phyloP scores from a whole-genome alignment of 1,140 invertebrate species.

The Matsumurasca onukii region DNA sequence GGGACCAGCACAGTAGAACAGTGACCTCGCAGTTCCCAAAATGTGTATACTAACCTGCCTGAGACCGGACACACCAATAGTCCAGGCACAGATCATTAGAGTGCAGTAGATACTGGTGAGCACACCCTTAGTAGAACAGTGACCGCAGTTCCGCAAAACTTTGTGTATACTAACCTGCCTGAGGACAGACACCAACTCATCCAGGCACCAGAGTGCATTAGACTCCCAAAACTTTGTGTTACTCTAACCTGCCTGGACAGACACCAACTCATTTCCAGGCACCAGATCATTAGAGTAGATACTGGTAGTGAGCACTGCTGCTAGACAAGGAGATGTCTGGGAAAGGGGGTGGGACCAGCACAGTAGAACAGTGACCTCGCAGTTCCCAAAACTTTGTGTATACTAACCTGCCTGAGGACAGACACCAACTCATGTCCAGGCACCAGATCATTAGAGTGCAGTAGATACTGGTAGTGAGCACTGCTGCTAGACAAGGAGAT shows the following conservation, averaged over 20 bases:
- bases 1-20: too few relatives aligned
- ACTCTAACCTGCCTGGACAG: too few relatives aligned
- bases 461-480: not conserved
- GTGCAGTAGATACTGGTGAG: not conserved
- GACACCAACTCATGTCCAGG: too few relatives aligned
- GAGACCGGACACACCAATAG: too few relatives aligned
- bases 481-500: not conserved
- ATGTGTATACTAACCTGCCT: too few relatives aligned
- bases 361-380: not conserved
- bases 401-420: too few relatives aligned
- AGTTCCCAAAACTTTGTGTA: constrained; percentile 3
- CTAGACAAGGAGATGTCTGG: not conserved
- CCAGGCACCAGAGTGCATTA: not conserved
- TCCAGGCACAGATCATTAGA: not conserved
- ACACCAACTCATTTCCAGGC: too few relatives aligned
- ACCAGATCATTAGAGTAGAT: not conserved
- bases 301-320: not conserved
- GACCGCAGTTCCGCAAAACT: not conserved
- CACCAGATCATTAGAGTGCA: not conserved
- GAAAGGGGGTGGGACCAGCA: not conserved
- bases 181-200: too few relatives aligned
- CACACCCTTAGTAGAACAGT: not conserved
- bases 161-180: too few relatives aligned
- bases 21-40: too few relatives aligned
- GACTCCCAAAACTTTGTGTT: constrained; percentile 10